Evolutionary conservation across 2,113 vertebrate genomes (phyloP).

Genomic region (Semnornis frantzii): DNA sequence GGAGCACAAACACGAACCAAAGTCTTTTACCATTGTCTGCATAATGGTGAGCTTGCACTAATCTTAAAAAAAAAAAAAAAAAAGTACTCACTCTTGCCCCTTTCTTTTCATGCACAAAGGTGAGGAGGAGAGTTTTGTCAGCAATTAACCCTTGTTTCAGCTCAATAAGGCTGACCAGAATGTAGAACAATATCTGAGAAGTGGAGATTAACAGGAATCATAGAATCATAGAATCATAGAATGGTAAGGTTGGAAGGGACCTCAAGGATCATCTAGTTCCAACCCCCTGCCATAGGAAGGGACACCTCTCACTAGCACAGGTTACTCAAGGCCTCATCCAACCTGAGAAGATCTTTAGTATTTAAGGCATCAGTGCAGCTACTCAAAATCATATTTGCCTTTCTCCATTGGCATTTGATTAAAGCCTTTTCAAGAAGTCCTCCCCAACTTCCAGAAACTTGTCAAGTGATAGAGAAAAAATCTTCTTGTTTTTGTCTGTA

Average conservation of each 20-base stretch:
- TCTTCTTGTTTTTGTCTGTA: not conserved
- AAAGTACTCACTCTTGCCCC: not conserved
- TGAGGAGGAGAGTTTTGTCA: not conserved
- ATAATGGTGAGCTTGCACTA: not conserved
- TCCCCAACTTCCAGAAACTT: slow-evolving; percentile 14
- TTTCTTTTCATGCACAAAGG: not conserved
- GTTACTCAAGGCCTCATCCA: too few species aligned
- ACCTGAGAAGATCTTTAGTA: not conserved
- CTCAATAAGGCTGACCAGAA: slow-evolving; percentile 47
- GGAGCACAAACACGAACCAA: not conserved
- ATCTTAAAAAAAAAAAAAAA: not conserved
- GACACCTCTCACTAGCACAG: too few species aligned
- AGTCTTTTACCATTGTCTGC: not conserved
- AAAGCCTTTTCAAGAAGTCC: slow-evolving; percentile 33
- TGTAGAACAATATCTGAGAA: slow-evolving; percentile 45
- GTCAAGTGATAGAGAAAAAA: not conserved
- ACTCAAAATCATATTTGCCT: slow-evolving; percentile 53
- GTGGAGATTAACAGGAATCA: slow-evolving; percentile 34
- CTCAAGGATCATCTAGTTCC: too few species aligned
- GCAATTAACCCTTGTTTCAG: slow-evolving; percentile 60
- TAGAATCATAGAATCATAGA: too few species aligned
- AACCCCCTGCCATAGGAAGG: too few species aligned
- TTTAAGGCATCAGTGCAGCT: not conserved
- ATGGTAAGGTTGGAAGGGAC: too few species aligned
- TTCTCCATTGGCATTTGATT: slow-evolving; percentile 23